Evolutionary conservation across 2,888 invertebrate species (phyloP).

Genomic region (Nesidiocoris tenuis): DNA sequence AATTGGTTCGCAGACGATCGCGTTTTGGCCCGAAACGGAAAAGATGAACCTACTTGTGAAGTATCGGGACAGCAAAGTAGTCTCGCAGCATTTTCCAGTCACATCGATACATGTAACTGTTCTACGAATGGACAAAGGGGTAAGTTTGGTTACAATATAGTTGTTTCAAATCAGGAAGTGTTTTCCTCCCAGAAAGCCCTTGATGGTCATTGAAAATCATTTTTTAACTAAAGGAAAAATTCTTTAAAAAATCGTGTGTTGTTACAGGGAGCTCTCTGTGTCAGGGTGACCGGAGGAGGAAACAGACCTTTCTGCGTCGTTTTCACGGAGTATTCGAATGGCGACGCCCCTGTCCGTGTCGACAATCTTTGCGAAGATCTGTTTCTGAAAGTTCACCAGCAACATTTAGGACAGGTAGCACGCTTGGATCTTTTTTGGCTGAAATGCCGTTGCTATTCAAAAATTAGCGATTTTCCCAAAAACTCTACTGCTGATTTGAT

Average conservation of each 20-base stretch:
- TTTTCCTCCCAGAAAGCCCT: no score
- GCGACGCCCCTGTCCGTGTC: slow-evolving; percentile 79
- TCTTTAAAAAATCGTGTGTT: neutral
- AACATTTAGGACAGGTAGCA: slow-evolving; percentile 54
- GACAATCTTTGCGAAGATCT: slow-evolving; percentile 82
- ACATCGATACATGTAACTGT: slow-evolving; percentile 70
- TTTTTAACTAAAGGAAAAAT: neutral
- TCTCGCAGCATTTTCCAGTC: slow-evolving; percentile 76
- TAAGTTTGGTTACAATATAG: no score
- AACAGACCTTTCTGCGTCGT: slow-evolving; percentile 72
- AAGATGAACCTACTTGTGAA: slow-evolving; percentile 79
- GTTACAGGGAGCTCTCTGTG: slow-evolving; percentile 65
- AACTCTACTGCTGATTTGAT: no score
- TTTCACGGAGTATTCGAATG: slow-evolving; percentile 70
- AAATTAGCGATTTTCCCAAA: no score
- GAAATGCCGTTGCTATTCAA: no score
- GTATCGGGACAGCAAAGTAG: slow-evolving; percentile 70
- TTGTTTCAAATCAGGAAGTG: no score
- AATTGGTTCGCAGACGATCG: slow-evolving; percentile 59
- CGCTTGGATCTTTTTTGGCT: no score
- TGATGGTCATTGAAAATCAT: neutral
- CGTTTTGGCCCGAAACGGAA: slow-evolving; percentile 81
- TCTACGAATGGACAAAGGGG: slow-evolving; percentile 79
- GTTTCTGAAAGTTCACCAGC: slow-evolving; percentile 76
- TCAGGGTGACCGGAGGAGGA: slow-evolving; percentile 72